These are phyloP conservation scores for Myanophis thanlyinensis DNA, from an alignment of 2,113 vertebrate species.

Conservation along the genomic window DNA sequence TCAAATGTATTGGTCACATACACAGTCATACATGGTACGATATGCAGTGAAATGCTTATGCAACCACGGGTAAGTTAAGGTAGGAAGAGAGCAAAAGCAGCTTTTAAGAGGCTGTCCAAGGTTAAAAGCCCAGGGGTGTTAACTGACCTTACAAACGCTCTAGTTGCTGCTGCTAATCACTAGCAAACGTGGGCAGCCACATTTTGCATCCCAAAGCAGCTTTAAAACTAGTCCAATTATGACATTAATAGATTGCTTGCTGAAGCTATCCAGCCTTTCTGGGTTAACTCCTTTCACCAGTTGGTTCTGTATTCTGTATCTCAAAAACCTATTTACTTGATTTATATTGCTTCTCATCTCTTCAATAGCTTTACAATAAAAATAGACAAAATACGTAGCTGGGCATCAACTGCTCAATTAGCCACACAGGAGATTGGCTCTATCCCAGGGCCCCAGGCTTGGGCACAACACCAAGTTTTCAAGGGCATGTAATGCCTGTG, in stretches of 20 bases:
- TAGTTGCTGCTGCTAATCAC: background rate
- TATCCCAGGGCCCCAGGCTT: background rate
- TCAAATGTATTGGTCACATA: too few species aligned
- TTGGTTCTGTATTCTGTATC: background rate
- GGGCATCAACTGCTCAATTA: background rate
- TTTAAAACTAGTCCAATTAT: background rate
- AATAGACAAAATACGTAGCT: background rate
- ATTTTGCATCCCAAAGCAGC: background rate
- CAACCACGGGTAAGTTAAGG: too few species aligned
- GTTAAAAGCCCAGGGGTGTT: background rate
- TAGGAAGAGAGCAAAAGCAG: too few species aligned
- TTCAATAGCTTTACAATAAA: background rate
- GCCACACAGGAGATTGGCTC: background rate
- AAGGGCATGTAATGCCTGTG: background rate
- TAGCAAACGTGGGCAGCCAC: background rate
- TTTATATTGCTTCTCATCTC: background rate
- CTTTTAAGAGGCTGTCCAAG: background rate
- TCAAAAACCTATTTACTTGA: background rate
- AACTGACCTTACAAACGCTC: background rate
- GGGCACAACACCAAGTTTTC: background rate
- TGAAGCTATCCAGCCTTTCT: background rate
- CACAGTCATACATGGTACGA: too few species aligned
- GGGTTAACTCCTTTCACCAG: background rate
- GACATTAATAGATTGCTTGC: background rate
- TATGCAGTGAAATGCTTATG: too few species aligned